Conservation (phyloP, 2,797 vertebrate genomes). For the Melopsittacus undulatus region DNA sequence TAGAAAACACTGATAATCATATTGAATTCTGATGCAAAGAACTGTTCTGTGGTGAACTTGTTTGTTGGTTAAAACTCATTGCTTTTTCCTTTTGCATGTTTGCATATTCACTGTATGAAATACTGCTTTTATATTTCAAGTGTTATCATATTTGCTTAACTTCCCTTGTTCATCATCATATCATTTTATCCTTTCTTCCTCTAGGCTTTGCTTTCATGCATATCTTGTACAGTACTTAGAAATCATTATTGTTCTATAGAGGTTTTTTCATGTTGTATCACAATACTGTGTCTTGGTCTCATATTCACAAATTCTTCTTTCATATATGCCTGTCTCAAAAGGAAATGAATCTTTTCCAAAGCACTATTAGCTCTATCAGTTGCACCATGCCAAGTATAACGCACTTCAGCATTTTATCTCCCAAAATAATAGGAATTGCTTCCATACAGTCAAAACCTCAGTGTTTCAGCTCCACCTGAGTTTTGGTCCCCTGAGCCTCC, state of each 20-base stretch:
- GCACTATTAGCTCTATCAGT: background rate
- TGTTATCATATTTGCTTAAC: background rate
- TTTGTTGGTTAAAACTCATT: background rate
- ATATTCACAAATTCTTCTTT: background rate
- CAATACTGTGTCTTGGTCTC: background rate
- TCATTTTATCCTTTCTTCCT: background rate
- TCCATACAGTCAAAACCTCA: background rate
- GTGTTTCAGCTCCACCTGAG: background rate
- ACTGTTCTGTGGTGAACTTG: background rate
- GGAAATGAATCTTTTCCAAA: background rate
- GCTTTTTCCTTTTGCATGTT: background rate
- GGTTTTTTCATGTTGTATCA: background rate
- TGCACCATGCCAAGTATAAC: background rate
- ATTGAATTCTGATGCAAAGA: background rate
- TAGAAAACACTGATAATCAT: background rate
- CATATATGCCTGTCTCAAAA: background rate
- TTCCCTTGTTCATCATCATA: background rate
- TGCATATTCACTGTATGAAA: background rate
- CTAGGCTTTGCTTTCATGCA: background rate
- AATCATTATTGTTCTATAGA: background rate
- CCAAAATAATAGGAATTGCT: background rate
- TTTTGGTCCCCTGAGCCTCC: background rate
- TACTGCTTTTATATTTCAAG: background rate
- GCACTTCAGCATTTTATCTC: background rate
- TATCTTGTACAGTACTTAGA: background rate